These are phyloP conservation scores for Hemicordylus capensis DNA, from an alignment of 2,113 vertebrate species.

Conservation along the genomic window DNA sequence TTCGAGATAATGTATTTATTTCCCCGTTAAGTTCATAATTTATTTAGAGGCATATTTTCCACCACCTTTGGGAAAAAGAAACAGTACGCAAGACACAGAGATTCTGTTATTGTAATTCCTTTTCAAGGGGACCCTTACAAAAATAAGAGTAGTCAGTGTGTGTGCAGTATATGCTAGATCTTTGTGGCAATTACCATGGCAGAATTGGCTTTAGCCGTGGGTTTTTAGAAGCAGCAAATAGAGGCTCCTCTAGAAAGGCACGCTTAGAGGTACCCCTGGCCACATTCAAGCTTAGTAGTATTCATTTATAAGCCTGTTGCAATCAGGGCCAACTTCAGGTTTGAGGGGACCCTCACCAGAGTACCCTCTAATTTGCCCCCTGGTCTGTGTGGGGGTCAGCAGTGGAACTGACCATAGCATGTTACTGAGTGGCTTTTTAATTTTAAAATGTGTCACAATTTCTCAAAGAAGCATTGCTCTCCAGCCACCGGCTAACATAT, in stretches of 20 bases:
- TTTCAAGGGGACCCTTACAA: background rate
- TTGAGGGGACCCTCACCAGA: background rate
- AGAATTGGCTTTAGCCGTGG: background rate
- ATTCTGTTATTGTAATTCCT: background rate
- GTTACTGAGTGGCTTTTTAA: too few relatives aligned
- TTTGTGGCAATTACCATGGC: background rate
- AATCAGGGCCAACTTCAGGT: background rate
- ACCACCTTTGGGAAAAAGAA: background rate
- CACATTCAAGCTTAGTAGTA: background rate
- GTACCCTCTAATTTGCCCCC: too few relatives aligned
- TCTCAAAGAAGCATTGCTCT: too few relatives aligned
- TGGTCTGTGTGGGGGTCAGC: too few relatives aligned
- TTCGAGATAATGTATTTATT: conserved; percentile 27
- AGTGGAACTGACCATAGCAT: too few relatives aligned
- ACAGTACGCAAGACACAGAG: background rate
- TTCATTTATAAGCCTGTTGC: background rate
- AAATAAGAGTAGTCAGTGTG: background rate
- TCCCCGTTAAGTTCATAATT: conserved; percentile 18
- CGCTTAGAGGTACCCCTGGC: background rate
- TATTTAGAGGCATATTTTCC: conserved; percentile 2
- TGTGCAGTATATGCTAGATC: background rate
- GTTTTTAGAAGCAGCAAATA: background rate
- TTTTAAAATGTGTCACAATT: too few relatives aligned
- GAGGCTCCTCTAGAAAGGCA: too few relatives aligned
- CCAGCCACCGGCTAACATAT: too few relatives aligned